A percentile compares a stretch with the other conserved stretches of the same genome.
Conservation (phyloP, 2,113 vertebrate species). For the human region DNA sequence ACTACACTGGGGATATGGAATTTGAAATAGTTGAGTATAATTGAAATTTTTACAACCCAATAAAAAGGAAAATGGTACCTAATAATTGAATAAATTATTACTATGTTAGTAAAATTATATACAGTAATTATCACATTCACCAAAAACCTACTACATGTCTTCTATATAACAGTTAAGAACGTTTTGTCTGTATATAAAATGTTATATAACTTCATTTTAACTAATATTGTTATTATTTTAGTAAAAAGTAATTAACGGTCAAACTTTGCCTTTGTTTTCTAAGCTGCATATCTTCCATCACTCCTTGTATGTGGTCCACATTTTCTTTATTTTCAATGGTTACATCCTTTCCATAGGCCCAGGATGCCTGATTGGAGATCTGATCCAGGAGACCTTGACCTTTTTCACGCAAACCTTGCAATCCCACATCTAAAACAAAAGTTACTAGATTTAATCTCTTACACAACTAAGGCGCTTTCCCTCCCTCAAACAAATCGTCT, state of each 20-base stretch:
- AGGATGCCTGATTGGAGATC: conserved; percentile 93
- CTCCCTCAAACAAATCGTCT: background rate
- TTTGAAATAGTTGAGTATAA: background rate
- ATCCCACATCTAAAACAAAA: conserved; percentile 84
- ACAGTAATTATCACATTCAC: conserved; percentile 24
- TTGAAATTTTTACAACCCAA: background rate
- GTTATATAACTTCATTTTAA: conserved; percentile 16
- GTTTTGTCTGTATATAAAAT: background rate
- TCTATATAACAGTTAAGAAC: background rate
- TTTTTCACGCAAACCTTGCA: conserved; percentile 94
- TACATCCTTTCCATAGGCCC: conserved; percentile 93
- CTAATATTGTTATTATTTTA: conserved; percentile 5
- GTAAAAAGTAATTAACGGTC: conserved; percentile 46
- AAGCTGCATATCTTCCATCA: conserved; percentile 99
- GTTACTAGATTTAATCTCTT: conserved; percentile 46
- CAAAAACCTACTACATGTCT: background rate
- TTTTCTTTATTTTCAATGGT: conserved; percentile 95
- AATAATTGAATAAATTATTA: background rate
- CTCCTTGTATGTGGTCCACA: conserved; percentile 94
- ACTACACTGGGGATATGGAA: background rate
- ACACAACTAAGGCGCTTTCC: background rate
- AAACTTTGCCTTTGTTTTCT: conserved; percentile 95
- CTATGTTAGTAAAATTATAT: conserved; percentile 20
- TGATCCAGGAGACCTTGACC: conserved; percentile 95
- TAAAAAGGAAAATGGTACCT: background rate